Percentiles rank a stretch among this genome's conserved stretches.
Conservation (phyloP, 2,888 invertebrate genomes). For the Caenorhabditis afra region DNA sequence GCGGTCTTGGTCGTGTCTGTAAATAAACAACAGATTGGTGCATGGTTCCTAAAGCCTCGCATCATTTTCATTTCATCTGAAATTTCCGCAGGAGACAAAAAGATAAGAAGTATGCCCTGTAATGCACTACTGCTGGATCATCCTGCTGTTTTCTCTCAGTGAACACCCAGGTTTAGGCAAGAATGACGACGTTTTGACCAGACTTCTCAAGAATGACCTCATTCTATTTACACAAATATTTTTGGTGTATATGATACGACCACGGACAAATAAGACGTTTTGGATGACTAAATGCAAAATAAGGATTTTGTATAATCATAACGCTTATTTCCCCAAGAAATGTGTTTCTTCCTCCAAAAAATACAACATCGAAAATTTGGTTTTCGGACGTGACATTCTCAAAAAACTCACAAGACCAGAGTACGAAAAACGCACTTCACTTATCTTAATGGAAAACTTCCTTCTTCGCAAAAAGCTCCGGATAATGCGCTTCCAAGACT, state of each 20-base stretch:
- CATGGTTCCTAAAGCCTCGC: background rate
- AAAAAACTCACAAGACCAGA: conserved; percentile 16
- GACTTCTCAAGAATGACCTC: conserved; percentile 9
- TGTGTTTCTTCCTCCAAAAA: too few species aligned
- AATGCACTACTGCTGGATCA: background rate
- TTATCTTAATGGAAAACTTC: conserved; percentile 21
- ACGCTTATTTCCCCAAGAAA: background rate
- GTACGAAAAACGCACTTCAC: conserved; percentile 11
- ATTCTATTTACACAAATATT: conserved; percentile 22
- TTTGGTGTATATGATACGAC: conserved; percentile 4
- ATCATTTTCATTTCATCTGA: conserved; percentile 10
- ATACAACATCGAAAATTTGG: too few species aligned
- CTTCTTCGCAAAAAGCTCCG: background rate
- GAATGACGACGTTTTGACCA: conserved; percentile 5
- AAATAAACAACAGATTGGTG: conserved; percentile 20
- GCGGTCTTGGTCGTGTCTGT: conserved; percentile 66
- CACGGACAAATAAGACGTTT: background rate
- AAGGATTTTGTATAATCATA: background rate
- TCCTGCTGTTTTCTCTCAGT: conserved; percentile 4
- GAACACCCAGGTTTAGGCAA: background rate
- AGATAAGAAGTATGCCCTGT: background rate
- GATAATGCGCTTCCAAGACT: background rate
- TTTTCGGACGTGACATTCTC: conserved; percentile 15
- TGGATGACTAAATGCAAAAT: conserved; percentile 4
- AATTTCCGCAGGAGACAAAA: background rate